phyloP scores from a whole-genome alignment of 2,797 vertebrate genomes.

The Apodemus agrarius region DNA sequence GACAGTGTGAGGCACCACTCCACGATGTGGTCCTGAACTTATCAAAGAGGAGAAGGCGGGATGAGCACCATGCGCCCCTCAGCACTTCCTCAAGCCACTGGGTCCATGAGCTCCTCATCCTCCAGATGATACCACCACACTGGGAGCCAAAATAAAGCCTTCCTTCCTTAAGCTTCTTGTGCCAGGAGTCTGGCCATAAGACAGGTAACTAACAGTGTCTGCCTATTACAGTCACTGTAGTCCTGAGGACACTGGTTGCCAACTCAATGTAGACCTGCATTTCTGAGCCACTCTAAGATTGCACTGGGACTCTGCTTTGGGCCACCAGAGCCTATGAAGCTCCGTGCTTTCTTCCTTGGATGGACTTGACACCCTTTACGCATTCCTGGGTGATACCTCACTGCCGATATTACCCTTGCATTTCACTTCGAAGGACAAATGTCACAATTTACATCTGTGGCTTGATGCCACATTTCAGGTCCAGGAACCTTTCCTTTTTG shows the following conservation, averaged over 20 bases:
- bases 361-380: fast-evolving
- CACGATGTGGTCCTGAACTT: not conserved
- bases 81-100: not conserved
- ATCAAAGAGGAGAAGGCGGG: not conserved
- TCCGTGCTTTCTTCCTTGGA: fast-evolving
- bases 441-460: not conserved
- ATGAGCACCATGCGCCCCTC: not conserved
- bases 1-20: not conserved
- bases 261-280: not conserved
- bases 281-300: not conserved
- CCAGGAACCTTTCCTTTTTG: not conserved
- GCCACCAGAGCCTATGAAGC: fast-evolving
- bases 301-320: not conserved
- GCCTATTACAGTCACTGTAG: not conserved
- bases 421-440: not conserved
- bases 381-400: not conserved
- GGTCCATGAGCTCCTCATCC: not conserved
- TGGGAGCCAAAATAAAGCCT: not conserved
- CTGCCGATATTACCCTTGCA: not conserved
- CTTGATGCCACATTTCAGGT: not conserved
- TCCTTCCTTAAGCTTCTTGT: not conserved
- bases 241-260: not conserved
- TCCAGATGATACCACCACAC: not conserved
- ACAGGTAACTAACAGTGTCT: not conserved
- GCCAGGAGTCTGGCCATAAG: not conserved